phyloP scores from a whole-genome alignment of 2,888 invertebrate genomes.

The Trimorus sp. region DNA sequence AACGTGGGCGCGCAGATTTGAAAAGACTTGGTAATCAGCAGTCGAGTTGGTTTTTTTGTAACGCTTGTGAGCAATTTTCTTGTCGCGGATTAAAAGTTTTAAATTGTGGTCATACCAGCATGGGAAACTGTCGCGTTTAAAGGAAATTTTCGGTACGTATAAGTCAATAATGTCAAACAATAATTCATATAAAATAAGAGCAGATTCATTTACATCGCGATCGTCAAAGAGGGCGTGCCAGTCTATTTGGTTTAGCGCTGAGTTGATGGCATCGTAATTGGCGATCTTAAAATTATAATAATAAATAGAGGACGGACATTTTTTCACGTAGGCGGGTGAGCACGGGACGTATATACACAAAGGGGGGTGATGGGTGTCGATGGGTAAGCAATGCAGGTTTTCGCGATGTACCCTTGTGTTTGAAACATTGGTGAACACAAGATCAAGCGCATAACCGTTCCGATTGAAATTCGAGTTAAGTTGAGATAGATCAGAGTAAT shows the following conservation, averaged over 20 bases:
- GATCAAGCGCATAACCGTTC: too few relatives aligned
- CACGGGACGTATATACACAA: too few relatives aligned
- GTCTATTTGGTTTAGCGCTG: background rate
- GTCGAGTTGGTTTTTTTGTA: background rate
- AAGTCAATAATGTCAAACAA: conserved; percentile 11
- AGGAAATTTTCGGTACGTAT: background rate
- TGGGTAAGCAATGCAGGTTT: too few relatives aligned
- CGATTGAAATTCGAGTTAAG: too few relatives aligned
- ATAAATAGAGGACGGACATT: background rate
- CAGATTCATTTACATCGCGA: conserved; percentile 1
- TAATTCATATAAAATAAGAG: conserved; percentile 2
- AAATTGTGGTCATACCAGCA: conserved; percentile 2
- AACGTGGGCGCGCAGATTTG: background rate
- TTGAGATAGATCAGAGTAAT: too few relatives aligned
- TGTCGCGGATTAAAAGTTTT: conserved; percentile 4
- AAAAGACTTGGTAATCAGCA: background rate
- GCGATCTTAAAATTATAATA: conserved; percentile 10
- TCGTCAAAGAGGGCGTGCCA: conserved; percentile 8
- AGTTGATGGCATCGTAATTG: background rate
- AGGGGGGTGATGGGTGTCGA: too few relatives aligned
- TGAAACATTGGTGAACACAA: too few relatives aligned
- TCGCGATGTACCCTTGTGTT: too few relatives aligned
- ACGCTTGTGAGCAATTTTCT: conserved; percentile 9
- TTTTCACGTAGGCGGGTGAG: too few relatives aligned
- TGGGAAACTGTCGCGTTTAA: conserved; percentile 1